Percentiles rank a stretch among this genome's conserved stretches.
phyloP scores from a whole-genome alignment of 2,797 vertebrate genomes.

The Thaleichthys pacificus region DNA sequence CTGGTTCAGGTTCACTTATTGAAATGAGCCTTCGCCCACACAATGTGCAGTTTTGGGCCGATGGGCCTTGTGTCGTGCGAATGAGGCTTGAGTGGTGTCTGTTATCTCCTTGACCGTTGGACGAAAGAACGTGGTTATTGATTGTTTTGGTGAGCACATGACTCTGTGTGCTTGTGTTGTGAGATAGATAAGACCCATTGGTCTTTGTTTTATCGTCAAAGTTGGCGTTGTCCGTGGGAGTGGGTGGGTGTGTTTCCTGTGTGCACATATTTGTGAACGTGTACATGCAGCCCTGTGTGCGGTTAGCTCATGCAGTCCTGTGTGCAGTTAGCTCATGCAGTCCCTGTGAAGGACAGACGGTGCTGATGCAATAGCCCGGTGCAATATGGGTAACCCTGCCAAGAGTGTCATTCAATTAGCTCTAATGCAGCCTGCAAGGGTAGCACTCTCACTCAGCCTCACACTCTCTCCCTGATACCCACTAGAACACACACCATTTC shows the following conservation, averaged over 20 bases:
- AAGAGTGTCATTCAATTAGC: conserved; percentile 43
- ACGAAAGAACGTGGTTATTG: too few relatives aligned
- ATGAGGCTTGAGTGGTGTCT: too few relatives aligned
- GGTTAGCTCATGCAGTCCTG: conserved; percentile 20
- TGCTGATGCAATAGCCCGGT: conserved; percentile 57
- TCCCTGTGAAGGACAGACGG: conserved; percentile 13
- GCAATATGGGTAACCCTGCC: conserved; percentile 17
- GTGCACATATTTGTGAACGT: conserved; percentile 28
- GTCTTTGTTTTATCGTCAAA: conserved; percentile 34
- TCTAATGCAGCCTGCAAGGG: conserved; percentile 46
- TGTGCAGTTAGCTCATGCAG: conserved; percentile 20
- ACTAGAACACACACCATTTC: neutral
- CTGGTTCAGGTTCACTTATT: neutral
- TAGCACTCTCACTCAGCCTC: conserved; percentile 5
- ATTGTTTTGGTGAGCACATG: too few relatives aligned
- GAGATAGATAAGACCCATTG: neutral
- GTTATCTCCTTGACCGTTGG: too few relatives aligned
- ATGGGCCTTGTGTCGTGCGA: conserved; percentile 9
- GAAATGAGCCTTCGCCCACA: neutral
- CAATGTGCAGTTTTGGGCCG: neutral
- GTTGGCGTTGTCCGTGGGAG: conserved; percentile 24
- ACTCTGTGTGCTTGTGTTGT: conserved; percentile 12
- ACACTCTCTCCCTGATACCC: neutral
- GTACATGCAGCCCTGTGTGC: neutral
- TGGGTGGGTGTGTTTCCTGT: conserved; percentile 20